Conservation (phyloP, 2,113 vertebrate species). For the Suricata suricatta region DNA sequence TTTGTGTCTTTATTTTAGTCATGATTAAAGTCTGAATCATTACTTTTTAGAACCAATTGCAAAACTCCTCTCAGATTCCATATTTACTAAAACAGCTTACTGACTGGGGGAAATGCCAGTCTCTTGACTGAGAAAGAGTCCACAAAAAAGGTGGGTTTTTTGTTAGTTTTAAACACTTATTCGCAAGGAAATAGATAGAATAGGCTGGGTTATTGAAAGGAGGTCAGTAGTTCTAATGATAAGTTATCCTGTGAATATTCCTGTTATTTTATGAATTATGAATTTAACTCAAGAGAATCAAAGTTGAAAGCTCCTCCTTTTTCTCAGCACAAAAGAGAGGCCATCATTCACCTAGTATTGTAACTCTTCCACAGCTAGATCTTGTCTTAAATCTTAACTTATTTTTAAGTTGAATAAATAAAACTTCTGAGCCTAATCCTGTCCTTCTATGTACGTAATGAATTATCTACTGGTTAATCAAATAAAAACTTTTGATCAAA, state of each 20-base stretch:
- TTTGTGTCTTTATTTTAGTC: slow-evolving; percentile 51
- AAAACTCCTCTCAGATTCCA: neutral
- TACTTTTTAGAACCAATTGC: neutral
- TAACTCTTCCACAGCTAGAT: neutral
- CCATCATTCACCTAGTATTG: neutral
- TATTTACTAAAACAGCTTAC: slow-evolving; percentile 43
- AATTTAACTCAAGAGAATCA: slow-evolving; percentile 39
- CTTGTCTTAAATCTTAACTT: neutral
- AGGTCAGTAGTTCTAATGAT: neutral
- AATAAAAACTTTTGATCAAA: neutral
- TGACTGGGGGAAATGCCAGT: neutral
- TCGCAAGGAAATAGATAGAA: neutral
- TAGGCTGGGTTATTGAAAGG: neutral
- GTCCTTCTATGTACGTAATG: neutral
- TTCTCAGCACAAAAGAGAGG: neutral
- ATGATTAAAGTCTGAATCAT: neutral
- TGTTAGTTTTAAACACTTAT: slow-evolving; percentile 40
- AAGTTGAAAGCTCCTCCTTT: neutral
- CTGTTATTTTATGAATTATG: neutral
- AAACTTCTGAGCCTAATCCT: neutral
- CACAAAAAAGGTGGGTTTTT: neutral
- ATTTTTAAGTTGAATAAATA: slow-evolving; percentile 1
- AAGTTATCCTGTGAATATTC: neutral
- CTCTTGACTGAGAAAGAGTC: slow-evolving; percentile 17
- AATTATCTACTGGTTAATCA: neutral